phyloP scores from a whole-genome alignment of 2,797 vertebrate species.

The Peromyscus melanophrys region DNA sequence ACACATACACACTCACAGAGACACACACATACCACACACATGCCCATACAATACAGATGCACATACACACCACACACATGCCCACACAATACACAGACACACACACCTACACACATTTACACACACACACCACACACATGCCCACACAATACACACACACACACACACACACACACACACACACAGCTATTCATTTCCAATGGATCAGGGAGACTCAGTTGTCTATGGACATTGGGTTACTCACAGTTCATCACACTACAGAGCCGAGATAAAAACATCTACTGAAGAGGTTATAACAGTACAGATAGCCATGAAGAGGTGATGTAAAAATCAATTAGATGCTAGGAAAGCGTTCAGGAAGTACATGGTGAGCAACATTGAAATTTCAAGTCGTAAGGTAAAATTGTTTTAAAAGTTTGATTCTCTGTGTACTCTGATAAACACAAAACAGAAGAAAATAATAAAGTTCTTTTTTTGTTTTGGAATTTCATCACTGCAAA shows the following conservation, averaged over 20 bases:
- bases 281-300: constrained; percentile 19
- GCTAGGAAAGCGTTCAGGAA: neutral
- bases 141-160: neutral
- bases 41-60: neutral
- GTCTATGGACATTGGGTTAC: neutral
- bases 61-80: neutral
- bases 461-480: neutral
- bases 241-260: constrained; percentile 19
- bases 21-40: neutral
- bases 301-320: neutral
- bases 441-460: constrained; percentile 41
- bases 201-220: neutral
- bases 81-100: too few relatives aligned
- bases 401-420: constrained; percentile 31
- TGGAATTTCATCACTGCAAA: neutral
- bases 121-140: neutral
- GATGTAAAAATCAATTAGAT: constrained; percentile 24
- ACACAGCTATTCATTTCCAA: neutral
- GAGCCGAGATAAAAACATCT: constrained; percentile 54
- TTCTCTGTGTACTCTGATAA: constrained; percentile 1
- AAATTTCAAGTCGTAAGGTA: constrained; percentile 27
- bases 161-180: neutral
- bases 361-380: neutral
- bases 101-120: neutral
- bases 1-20: neutral